Conservation (phyloP, 2,113 vertebrate genomes). For the Sinocyclocheilus rhinocerous region DNA sequence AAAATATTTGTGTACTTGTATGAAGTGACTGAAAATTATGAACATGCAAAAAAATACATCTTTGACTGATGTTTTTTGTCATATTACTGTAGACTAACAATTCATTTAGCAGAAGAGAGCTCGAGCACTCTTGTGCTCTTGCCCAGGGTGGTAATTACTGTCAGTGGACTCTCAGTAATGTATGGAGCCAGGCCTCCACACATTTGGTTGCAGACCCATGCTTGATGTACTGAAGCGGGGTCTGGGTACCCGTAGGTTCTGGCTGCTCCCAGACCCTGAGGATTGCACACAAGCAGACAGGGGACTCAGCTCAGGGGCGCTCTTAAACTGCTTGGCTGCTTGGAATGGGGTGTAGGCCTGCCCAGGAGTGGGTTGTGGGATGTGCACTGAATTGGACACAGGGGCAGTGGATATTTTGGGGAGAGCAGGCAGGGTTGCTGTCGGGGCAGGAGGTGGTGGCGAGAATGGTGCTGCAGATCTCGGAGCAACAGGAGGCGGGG, state of each 20-base stretch:
- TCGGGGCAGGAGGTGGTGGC: conserved; percentile 53
- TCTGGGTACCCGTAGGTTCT: conserved; percentile 80
- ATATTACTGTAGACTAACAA: conserved; percentile 1
- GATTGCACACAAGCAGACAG: conserved; percentile 37
- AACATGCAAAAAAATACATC: conserved; percentile 37
- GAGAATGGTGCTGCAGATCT: conserved; percentile 60
- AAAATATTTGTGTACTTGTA: neutral
- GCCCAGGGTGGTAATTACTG: conserved; percentile 18
- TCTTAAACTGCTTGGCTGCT: conserved; percentile 70
- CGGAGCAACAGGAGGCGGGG: conserved; percentile 66
- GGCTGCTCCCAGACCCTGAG: conserved; percentile 59
- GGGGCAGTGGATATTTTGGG: conserved; percentile 63
- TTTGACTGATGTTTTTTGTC: neutral
- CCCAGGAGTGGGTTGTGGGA: conserved; percentile 44
- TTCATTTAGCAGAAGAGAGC: conserved; percentile 21
- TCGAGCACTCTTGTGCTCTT: conserved; percentile 5
- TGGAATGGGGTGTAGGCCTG: conserved; percentile 55
- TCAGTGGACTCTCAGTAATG: conserved; percentile 67
- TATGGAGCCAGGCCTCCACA: conserved; percentile 89
- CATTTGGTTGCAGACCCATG: conserved; percentile 87
- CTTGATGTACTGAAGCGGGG: conserved; percentile 89
- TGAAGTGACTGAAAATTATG: neutral
- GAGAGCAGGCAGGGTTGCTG: conserved; percentile 60
- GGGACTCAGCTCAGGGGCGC: conserved; percentile 76
- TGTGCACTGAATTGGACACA: conserved; percentile 16